A percentile compares a stretch with the other conserved stretches of the same genome.
These are phyloP conservation scores for Cyprinodon variegatus DNA, from an alignment of 2,113 vertebrate genomes.

Conservation along the genomic window DNA sequence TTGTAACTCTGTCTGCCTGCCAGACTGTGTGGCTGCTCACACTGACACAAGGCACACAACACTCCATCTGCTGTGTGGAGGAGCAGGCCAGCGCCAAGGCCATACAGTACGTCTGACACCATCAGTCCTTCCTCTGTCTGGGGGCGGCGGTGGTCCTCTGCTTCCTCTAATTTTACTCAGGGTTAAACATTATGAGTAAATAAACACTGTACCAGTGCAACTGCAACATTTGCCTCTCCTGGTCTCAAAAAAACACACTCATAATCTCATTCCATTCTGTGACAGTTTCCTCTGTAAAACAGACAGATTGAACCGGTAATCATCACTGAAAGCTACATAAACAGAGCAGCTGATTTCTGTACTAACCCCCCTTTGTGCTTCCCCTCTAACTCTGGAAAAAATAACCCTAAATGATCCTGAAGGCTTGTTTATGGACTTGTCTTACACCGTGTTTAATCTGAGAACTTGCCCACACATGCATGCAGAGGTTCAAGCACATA, in stretches of 20 bases:
- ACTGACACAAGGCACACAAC: conserved; percentile 42
- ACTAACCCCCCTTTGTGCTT: conserved; percentile 53
- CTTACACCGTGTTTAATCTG: conserved; percentile 88
- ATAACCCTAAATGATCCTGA: conserved; percentile 86
- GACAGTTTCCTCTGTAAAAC: conserved; percentile 73
- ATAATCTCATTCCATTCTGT: conserved; percentile 34
- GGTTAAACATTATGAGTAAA: conserved; percentile 61
- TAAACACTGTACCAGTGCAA: conserved; percentile 71
- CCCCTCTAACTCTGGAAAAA: conserved; percentile 45
- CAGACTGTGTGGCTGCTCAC: conserved; percentile 55
- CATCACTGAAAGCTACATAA: conserved; percentile 89
- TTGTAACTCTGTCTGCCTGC: conserved; percentile 43
- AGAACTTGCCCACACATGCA: conserved; percentile 80
- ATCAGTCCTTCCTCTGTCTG: conserved; percentile 35
- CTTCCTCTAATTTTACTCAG: conserved; percentile 66
- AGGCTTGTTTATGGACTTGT: conserved; percentile 88
- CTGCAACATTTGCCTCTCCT: conserved; percentile 57
- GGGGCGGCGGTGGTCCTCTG: conserved; percentile 65
- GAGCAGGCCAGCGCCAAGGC: conserved; percentile 51
- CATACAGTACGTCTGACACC: conserved; percentile 62
- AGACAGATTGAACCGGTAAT: conserved; percentile 84
- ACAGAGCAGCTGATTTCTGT: conserved; percentile 84
- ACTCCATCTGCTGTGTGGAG: conserved; percentile 55
- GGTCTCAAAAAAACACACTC: conserved; percentile 41
- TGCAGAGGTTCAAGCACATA: conserved; percentile 46